phyloP scores from a whole-genome alignment of 2,797 vertebrate species.

The Anniella stebbinsi region DNA sequence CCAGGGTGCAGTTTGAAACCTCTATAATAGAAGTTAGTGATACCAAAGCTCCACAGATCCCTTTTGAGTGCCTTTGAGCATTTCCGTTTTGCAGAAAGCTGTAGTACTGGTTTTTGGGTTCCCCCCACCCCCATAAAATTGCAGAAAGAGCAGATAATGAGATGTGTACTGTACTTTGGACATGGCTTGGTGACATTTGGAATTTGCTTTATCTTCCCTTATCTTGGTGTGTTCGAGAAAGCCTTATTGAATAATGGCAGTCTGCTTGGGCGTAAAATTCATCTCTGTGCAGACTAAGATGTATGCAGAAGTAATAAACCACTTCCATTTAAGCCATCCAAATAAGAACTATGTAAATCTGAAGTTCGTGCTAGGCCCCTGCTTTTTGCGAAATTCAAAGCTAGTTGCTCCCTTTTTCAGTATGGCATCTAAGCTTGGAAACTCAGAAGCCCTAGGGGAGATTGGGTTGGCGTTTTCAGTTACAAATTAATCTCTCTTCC shows the following conservation, averaged over 20 bases:
- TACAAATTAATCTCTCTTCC: background rate
- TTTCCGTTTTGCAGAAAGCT: background rate
- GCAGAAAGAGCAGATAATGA: background rate
- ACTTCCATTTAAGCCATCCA: background rate
- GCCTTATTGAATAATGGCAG: background rate
- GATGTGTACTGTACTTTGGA: background rate
- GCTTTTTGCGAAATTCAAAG: background rate
- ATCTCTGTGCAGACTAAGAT: fast-evolving
- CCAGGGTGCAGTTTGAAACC: background rate
- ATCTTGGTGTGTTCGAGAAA: background rate
- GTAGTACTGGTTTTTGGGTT: background rate
- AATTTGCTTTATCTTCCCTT: fast-evolving
- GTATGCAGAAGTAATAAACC: background rate
- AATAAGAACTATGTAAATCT: background rate
- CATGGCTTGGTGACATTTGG: background rate
- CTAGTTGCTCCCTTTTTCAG: fast-evolving
- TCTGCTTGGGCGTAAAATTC: background rate
- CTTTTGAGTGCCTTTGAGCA: background rate
- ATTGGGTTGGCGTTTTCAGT: background rate
- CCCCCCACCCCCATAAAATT: too few species aligned
- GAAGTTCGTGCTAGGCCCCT: background rate
- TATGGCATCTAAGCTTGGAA: background rate
- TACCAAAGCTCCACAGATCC: background rate
- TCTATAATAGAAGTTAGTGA: background rate
- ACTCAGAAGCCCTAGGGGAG: background rate